Evolutionary conservation across 2,888 invertebrate genomes (phyloP).

Genomic region (Liopterus haemorrhoidalis): DNA sequence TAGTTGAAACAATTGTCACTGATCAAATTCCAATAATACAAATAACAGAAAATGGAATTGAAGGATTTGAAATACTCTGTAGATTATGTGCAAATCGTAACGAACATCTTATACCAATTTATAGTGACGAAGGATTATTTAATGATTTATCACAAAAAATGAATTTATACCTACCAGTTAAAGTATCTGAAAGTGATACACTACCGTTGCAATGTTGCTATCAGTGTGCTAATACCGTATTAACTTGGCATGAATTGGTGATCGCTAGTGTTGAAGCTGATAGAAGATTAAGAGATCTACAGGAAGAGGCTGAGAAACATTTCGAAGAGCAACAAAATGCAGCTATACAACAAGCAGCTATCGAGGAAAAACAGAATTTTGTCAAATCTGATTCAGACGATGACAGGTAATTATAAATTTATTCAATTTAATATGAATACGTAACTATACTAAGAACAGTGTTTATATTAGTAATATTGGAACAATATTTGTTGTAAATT

Average conservation of each 20-base stretch:
- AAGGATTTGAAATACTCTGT: conserved; percentile 42
- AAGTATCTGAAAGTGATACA: conserved; percentile 50
- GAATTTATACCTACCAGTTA: conserved; percentile 57
- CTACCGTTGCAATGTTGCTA: conserved; percentile 59
- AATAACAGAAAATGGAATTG: conserved; percentile 23
- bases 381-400: conserved; percentile 16
- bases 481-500: too few species aligned
- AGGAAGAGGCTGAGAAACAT: conserved; percentile 34
- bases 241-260: conserved; percentile 60
- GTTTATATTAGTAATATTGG: too few species aligned
- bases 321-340: conserved; percentile 21
- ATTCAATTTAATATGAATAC: too few species aligned
- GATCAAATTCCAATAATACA: conserved; percentile 19
- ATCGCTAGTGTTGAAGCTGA: conserved; percentile 54
- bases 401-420: too few species aligned
- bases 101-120: conserved; percentile 56
- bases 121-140: conserved; percentile 55
- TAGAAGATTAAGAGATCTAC: conserved; percentile 42
- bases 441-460: too few species aligned
- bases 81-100: conserved; percentile 52
- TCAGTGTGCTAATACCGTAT: conserved; percentile 57
- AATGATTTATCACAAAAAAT: conserved; percentile 58
- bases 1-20: too few species aligned
- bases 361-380: conserved; percentile 13
- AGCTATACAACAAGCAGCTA: conserved; percentile 2